phyloP scores from a whole-genome alignment of 2,113 vertebrate species.

The Pseudolaguvia tuberculata region DNA sequence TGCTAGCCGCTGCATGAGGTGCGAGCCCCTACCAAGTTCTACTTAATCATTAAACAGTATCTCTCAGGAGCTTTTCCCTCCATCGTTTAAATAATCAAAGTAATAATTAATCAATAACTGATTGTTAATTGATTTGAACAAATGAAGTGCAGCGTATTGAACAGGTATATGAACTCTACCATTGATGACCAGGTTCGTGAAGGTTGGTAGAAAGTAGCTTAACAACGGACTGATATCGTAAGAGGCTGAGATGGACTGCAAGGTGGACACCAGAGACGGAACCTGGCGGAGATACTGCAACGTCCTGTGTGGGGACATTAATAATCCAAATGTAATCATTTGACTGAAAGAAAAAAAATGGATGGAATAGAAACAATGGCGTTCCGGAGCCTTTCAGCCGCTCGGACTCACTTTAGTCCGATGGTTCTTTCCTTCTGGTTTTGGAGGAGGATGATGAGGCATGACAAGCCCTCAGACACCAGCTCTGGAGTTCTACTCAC shows the following conservation, averaged over 20 bases:
- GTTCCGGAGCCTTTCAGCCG: neutral
- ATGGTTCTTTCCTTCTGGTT: conserved; percentile 77
- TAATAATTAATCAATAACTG: no score
- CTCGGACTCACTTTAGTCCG: conserved; percentile 74
- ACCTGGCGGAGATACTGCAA: conserved; percentile 70
- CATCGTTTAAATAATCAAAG: no score
- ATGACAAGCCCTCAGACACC: conserved; percentile 77
- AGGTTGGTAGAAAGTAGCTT: conserved; percentile 79
- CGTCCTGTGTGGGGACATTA: conserved; percentile 61
- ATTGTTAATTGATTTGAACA: no score
- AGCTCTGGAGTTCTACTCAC: conserved; percentile 70
- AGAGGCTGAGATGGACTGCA: conserved; percentile 71
- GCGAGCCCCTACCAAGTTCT: no score
- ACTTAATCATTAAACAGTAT: no score
- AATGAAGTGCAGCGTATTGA: neutral
- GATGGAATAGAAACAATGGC: neutral
- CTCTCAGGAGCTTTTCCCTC: no score
- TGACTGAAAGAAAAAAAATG: neutral
- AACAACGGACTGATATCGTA: conserved; percentile 82
- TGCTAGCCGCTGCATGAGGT: no score
- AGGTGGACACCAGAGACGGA: conserved; percentile 64
- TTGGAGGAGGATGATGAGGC: conserved; percentile 85
- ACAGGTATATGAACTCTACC: conserved; percentile 47
- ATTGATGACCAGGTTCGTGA: conserved; percentile 64
- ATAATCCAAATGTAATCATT: neutral